Base-by-base conservation (phyloP, 2,888 invertebrate genomes). In the Netelia fuscicornis region DNA sequence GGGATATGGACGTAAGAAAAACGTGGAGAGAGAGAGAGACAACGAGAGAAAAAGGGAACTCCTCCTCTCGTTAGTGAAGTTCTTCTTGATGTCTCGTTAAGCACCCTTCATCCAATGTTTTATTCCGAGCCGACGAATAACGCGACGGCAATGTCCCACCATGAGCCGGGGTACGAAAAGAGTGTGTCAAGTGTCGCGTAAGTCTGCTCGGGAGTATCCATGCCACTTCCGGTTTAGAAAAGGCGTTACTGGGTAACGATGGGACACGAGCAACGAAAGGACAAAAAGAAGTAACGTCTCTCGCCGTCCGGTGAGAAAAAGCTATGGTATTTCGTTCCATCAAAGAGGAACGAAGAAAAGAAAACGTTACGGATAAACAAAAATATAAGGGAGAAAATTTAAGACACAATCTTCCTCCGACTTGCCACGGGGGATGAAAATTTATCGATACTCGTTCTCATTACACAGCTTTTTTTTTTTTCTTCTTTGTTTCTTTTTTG, bases 101-200 rank as follows among this genome's bases (percentile, higher is more conserved):
- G 62, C 74, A 74, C 78, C 84, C 56, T 71, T 44, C 56, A 54
- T 64, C 58, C 78, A 56, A 62, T 30, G 78, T 30, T 30, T 64
- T 30, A n/a, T 56, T 77, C 48, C 83, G 68, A 81, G 67, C 37
- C 72, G 11, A 77, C 67, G 76, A 62, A 58, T 74, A 77, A 67
- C 48, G 10, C 68, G 65, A 30, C 65, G 20, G 58, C n/a, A n/a
- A 54, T 54, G 56, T 67, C n/a, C 11, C 60, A 60, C 68, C 23
- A 44, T 8, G 56, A 20, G 30, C 44, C 48, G 2, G 48, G 48
- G 30, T 37, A 71, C 67, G 71, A 20, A 56, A 88, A 87, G 90
- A 91, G 90, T 91, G 90, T 91, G 91, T 92, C 92, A 91, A 92
- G 92, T 92, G 89, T 91, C 91, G 86, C 89, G 89, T 91, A 91